phyloP scores from a whole-genome alignment of 2,888 invertebrate genomes.

The Pseudococcus viburni region DNA sequence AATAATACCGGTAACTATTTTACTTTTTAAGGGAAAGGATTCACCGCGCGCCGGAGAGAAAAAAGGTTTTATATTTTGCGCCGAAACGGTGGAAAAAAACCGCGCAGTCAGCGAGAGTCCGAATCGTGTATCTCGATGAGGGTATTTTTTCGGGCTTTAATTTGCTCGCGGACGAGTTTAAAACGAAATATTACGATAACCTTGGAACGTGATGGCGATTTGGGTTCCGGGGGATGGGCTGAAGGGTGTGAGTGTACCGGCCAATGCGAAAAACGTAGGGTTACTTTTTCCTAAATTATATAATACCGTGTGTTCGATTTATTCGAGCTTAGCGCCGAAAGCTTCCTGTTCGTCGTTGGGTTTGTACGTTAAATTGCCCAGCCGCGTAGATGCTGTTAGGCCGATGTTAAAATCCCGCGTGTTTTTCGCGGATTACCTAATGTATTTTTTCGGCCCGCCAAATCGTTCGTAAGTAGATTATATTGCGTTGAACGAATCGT shows the following conservation, averaged over 20 bases:
- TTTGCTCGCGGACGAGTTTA: constrained; percentile 23
- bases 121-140: constrained; percentile 25
- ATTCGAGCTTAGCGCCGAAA: constrained; percentile 27
- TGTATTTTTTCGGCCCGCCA: neutral
- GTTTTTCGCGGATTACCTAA: neutral
- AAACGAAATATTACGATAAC: constrained; percentile 33
- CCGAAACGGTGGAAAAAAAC: neutral
- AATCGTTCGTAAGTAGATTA: neutral
- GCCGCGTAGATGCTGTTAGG: neutral
- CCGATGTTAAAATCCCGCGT: neutral
- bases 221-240: neutral
- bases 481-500: neutral
- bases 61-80: constrained; percentile 18
- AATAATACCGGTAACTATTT: constrained; percentile 43
- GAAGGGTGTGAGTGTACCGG: neutral
- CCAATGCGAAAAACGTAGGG: neutral
- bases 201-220: constrained; percentile 32
- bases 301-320: constrained; percentile 35
- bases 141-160: constrained; percentile 31
- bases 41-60: neutral
- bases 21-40: constrained; percentile 4
- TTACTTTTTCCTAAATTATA: constrained; percentile 22
- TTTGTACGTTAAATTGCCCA: neutral
- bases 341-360: neutral
- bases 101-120: constrained; percentile 32